Evolutionary conservation across 2,888 invertebrate genomes (phyloP), one percentile per base, ranked within the genome.

Genomic region (Lasioglossum lativentre): DNA sequence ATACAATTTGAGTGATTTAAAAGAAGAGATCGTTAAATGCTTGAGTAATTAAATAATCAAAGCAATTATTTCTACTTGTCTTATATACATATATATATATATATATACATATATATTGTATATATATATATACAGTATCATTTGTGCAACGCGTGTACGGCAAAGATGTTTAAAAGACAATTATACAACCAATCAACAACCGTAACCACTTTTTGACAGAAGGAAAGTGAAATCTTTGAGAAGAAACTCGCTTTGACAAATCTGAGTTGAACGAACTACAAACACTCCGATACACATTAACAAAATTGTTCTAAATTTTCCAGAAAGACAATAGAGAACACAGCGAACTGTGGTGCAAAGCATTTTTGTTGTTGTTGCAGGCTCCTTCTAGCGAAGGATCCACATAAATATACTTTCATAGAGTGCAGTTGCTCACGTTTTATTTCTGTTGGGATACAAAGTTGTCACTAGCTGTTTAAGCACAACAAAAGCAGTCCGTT

Each of bases 371-470:
- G n/a, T n/a, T 34, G 3, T 52, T 5, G n/a, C 40, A 42, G 34
- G 30, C 42, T 68, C 66, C 27, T 66, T 23, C 19, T 27, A 2
- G 42, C 42, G 23, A 63, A n/a, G n/a, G 45, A 68, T 45, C n/a
- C 70, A 19, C n/a, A 40, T 40, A 71, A n/a, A 40, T 47, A 10
- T 73, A 77, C 70, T 27, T 78, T 63, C 70, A 71, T 71, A 19
- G 45, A 56, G 42, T 45, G 42, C 14, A 66, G 42, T 72, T 73
- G 73, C 73, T 73, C 66, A 42, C 74, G 27, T 34, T 19, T 40
- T 14, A 34, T 76, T 16, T 12, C 42, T 34, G 30, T 40, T 16
- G 19, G 2, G 2, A 30, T 34, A 38, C 6, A 45, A n/a, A 74
- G 56, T 68, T n/a, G 30, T 38, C 45, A 47, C 45, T n/a, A 66